Evolutionary conservation across 2,888 invertebrate genomes (phyloP), one percentile per base, ranked within the genome.

Genomic region (Eremobia ochroleuca): DNA sequence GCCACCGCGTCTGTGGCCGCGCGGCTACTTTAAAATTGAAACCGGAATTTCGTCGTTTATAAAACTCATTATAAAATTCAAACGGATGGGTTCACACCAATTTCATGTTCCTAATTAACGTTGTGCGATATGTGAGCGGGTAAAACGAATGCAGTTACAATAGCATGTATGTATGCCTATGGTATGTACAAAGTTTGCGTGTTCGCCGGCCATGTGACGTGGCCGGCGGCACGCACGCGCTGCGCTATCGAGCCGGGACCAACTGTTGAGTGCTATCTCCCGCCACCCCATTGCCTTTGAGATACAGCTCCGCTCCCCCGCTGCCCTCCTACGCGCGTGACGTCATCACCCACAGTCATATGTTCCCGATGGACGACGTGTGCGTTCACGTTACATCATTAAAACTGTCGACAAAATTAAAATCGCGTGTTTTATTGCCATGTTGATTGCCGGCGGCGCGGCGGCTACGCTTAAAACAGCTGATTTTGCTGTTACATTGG

Each of bases 231-330:
- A 95, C 95, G 95, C 95, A 96, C 94, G 95, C 95, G 95, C 95
- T 92, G 89, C 91, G 88, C 92, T 95, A 95, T 95, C 93, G 95
- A 95, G 93, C 94, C 90, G 91, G 83, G 93, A 94, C 96, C 96
- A 96, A 96, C 96, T 96, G 96, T 96, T 96, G 96, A 96, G 94
- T 94, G 92, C 92, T 89, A 88, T 90, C 91, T 89, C 89, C 74
- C 81, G 81, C 81, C 78, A 82, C 81, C 86, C 88, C 90, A 85
- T 58, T 88, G 87, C 88, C 89, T 90, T 88, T 87, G 87, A 90
- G 85, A 87, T 86, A 88, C 84, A 82, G 81, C 84, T 81, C 81
- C 87, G 75, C 90, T 77, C 89, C 90, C 88, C 87, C 87, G 82
- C 79, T 71, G 75, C 77, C 90, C 87, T 88, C 89, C 91, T 86